Evolutionary conservation across 2,888 invertebrate species (phyloP).

Genomic region (Erannis defoliaria): DNA sequence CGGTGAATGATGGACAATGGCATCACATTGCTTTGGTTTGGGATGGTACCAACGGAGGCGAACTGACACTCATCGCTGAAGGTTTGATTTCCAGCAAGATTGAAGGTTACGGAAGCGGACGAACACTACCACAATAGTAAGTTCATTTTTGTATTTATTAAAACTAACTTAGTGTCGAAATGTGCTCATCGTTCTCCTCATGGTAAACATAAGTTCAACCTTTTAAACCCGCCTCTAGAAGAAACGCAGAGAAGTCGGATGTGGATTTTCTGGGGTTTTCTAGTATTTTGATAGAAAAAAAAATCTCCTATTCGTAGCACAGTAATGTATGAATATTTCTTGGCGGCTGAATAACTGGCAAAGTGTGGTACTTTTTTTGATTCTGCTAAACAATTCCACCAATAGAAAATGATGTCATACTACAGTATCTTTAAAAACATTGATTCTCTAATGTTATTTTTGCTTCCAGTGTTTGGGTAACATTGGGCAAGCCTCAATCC

Average conservation of each 20-base stretch:
- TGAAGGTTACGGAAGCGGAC: constrained; percentile 94
- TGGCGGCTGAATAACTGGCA: no score
- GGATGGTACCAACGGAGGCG: constrained; percentile 95
- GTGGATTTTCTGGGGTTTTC: no score
- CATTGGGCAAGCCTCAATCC: constrained; percentile 95
- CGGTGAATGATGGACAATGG: constrained; percentile 98
- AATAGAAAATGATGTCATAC: not conserved
- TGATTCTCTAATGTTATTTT: not conserved
- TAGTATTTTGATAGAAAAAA: no score
- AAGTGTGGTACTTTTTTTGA: no score
- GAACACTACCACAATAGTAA: constrained; percentile 93
- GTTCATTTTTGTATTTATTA: constrained; percentile 54
- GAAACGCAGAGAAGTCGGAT: no score
- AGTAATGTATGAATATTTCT: no score
- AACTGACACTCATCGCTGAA: constrained; percentile 96
- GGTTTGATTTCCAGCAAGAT: constrained; percentile 97
- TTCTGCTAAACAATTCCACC: no score
- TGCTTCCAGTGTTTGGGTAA: constrained; percentile 93
- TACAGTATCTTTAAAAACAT: not conserved
- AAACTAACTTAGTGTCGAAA: no score
- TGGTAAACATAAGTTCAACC: no score
- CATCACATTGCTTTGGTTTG: constrained; percentile 98
- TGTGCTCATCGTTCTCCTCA: no score
- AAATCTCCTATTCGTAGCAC: no score
- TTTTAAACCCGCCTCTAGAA: no score